phyloP scores from a whole-genome alignment of 2,113 vertebrate species.

The Tretioscincus oriximinensis region DNA sequence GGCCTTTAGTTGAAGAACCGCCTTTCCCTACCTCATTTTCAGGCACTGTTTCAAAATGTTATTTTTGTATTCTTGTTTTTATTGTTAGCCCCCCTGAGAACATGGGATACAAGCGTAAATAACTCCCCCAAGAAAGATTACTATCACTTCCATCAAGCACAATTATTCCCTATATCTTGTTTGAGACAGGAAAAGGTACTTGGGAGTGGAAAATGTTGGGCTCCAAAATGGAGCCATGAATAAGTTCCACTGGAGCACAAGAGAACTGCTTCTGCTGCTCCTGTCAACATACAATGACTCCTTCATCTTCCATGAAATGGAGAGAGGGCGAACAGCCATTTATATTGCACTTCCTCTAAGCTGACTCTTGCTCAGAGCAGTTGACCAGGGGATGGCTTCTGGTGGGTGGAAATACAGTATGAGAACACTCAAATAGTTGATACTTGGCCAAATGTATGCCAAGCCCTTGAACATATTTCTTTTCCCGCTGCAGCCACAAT shows the following conservation, averaged over 20 bases:
- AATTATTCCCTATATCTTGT: not conserved
- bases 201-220: not conserved
- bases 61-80: too few species aligned
- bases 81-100: too few species aligned
- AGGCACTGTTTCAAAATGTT: too few species aligned
- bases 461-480: not conserved
- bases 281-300: not conserved
- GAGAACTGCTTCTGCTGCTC: not conserved
- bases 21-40: too few species aligned
- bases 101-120: too few species aligned
- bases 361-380: not conserved
- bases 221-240: not conserved
- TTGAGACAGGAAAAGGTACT: not conserved
- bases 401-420: not conserved
- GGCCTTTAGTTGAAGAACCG: too few species aligned
- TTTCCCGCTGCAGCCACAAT: not conserved
- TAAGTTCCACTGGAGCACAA: not conserved
- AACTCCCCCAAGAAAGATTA: not conserved
- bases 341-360: not conserved
- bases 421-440: not conserved
- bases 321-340: not conserved
- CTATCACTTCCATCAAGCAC: not conserved
- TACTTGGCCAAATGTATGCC: not conserved
- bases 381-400: not conserved
- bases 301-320: not conserved